A percentile compares a stretch with the other conserved stretches of the same genome.
Conservation (phyloP, 1,140 invertebrate genomes). For the Atta cephalotes region DNA sequence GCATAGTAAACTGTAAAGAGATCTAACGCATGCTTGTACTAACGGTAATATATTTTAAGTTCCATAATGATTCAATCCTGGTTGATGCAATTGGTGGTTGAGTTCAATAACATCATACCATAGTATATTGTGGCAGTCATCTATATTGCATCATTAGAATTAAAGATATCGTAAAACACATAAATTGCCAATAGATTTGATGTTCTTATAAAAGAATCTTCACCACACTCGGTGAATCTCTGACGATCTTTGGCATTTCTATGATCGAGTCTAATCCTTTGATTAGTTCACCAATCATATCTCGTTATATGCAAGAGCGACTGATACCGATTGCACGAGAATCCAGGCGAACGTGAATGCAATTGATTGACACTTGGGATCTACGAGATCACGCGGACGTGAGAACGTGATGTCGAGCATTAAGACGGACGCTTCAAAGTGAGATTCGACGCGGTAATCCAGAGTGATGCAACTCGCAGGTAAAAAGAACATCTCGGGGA, state of each 20-base stretch:
- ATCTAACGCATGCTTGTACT: background rate
- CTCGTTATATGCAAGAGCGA: slow-evolving; percentile 25
- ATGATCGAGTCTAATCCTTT: background rate
- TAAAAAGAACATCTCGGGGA: slow-evolving; percentile 26
- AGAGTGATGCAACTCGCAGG: slow-evolving; percentile 38
- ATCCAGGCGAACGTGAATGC: slow-evolving; percentile 12
- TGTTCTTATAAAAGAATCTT: slow-evolving; percentile 2
- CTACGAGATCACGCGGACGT: slow-evolving; percentile 14
- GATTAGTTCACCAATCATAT: slow-evolving; percentile 22
- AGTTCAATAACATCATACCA: slow-evolving; percentile 4
- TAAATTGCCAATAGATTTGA: slow-evolving; percentile 1
- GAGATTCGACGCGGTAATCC: slow-evolving; percentile 18
- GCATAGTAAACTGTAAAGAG: background rate
- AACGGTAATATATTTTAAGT: slow-evolving; percentile 11
- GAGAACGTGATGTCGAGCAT: slow-evolving; percentile 19
- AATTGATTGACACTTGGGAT: slow-evolving; percentile 36
- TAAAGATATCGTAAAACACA: slow-evolving; percentile 8
- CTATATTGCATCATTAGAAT: slow-evolving; percentile 2
- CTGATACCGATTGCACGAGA: slow-evolving; percentile 27
- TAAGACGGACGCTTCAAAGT: slow-evolving; percentile 10
- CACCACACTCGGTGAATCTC: background rate
- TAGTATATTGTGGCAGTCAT: background rate
- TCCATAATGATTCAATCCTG: slow-evolving; percentile 3
- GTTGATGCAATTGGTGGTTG: background rate
- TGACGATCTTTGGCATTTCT: slow-evolving; percentile 25